A percentile compares a stretch with the other conserved stretches of the same genome.
Conservation (phyloP, 2,113 vertebrate genomes). For the Tympanuchus pallidicinctus region DNA sequence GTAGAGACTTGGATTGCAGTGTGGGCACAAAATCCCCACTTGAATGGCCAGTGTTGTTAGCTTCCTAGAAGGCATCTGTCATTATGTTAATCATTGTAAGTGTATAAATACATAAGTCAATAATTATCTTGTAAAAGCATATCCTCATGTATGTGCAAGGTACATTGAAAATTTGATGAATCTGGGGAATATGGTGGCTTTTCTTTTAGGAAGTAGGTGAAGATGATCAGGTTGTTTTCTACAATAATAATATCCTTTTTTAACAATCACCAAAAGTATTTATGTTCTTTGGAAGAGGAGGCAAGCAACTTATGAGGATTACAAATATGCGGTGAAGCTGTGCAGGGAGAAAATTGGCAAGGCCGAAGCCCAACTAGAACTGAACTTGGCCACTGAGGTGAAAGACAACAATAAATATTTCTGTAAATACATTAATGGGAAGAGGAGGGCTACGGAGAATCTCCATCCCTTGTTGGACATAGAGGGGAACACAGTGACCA, state of each 20-base stretch:
- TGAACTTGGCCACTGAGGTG: too few relatives aligned
- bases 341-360: too few relatives aligned
- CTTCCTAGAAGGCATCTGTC: neutral
- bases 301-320: too few relatives aligned
- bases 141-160: neutral
- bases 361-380: too few relatives aligned
- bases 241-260: neutral
- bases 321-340: too few relatives aligned
- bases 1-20: neutral
- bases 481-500: too few relatives aligned
- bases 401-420: too few relatives aligned
- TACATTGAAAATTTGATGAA: neutral
- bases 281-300: too few relatives aligned
- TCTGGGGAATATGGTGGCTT: neutral
- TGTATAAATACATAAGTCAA: rapidly evolving
- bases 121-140: neutral
- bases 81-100: neutral
- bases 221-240: neutral
- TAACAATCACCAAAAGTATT: neutral
- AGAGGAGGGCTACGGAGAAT: too few relatives aligned
- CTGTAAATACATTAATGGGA: too few relatives aligned
- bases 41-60: neutral
- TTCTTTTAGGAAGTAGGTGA: neutral
- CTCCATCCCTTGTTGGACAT: too few relatives aligned
- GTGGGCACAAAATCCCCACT: neutral